phyloP scores from a whole-genome alignment of 2,888 invertebrate species.

The Athalia cordata region DNA sequence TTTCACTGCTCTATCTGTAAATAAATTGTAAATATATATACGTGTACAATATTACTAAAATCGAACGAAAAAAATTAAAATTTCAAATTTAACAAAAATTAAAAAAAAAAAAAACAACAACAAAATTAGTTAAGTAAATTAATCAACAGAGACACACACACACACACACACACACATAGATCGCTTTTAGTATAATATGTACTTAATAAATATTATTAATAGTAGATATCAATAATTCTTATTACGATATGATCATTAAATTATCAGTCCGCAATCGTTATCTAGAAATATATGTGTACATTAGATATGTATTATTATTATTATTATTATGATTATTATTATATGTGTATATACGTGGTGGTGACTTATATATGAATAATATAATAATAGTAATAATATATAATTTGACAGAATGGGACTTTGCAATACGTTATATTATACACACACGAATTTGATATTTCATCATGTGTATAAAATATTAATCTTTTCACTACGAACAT shows the following conservation, averaged over 20 bases:
- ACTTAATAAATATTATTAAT: too few species aligned
- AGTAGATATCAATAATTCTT: too few species aligned
- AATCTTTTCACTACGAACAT: constrained; percentile 5
- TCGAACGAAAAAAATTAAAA: background rate
- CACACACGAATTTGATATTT: constrained; percentile 22
- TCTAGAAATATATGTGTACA: constrained; percentile 21
- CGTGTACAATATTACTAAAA: constrained; percentile 5
- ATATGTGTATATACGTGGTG: too few species aligned
- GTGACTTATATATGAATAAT: background rate
- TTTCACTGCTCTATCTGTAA: constrained; percentile 15
- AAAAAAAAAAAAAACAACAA: background rate
- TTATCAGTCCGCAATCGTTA: constrained; percentile 36
- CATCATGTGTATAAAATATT: background rate
- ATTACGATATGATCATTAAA: constrained; percentile 15
- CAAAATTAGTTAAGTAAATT: constrained; percentile 14
- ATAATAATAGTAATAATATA: background rate
- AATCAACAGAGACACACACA: background rate
- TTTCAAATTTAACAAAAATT: background rate
- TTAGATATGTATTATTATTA: too few species aligned
- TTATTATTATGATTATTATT: too few species aligned
- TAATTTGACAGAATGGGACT: constrained; percentile 30
- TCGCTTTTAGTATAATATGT: too few species aligned
- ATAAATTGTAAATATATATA: constrained; percentile 40
- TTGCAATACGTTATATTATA: constrained; percentile 34
- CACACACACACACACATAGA: too few species aligned